Evolutionary conservation across 2,888 invertebrate genomes (phyloP).

Genomic region (Melieria omissa): DNA sequence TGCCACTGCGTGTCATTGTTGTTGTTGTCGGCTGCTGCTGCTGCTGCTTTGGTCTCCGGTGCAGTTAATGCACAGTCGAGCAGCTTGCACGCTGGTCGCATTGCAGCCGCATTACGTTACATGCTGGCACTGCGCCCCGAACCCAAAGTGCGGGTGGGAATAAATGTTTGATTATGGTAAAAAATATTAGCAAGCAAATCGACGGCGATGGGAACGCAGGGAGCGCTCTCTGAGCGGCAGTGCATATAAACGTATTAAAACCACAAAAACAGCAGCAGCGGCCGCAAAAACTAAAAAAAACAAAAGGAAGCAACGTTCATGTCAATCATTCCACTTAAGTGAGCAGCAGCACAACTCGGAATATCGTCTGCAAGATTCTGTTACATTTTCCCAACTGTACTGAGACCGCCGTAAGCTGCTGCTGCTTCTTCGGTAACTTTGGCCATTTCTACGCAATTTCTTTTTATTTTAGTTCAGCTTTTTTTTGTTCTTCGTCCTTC

Average conservation of each 20-base stretch:
- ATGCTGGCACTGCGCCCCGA: background rate
- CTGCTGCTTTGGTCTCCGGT: too few species aligned
- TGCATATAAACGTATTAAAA: constrained; percentile 19
- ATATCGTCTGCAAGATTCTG: constrained; percentile 25
- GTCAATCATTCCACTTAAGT: constrained; percentile 35
- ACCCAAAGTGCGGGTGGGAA: background rate
- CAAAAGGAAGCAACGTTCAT: constrained; percentile 14
- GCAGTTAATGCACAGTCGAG: too few species aligned
- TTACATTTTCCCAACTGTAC: constrained; percentile 18
- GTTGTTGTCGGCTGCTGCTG: too few species aligned
- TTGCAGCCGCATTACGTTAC: background rate
- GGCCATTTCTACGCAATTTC: constrained; percentile 14
- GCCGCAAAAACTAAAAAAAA: background rate
- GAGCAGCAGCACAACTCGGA: constrained; percentile 24
- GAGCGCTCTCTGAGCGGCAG: background rate
- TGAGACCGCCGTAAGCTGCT: background rate
- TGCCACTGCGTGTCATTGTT: too few species aligned
- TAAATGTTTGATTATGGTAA: constrained; percentile 31
- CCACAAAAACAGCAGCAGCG: constrained; percentile 7
- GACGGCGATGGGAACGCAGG: constrained; percentile 8
- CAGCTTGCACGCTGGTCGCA: background rate
- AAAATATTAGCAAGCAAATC: constrained; percentile 20
- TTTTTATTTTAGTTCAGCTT: constrained; percentile 9
- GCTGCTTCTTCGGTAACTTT: background rate
- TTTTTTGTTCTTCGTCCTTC: background rate